Evolutionary conservation across 2,797 vertebrate species (phyloP).

Genomic region (Crypturellus tataupa): DNA sequence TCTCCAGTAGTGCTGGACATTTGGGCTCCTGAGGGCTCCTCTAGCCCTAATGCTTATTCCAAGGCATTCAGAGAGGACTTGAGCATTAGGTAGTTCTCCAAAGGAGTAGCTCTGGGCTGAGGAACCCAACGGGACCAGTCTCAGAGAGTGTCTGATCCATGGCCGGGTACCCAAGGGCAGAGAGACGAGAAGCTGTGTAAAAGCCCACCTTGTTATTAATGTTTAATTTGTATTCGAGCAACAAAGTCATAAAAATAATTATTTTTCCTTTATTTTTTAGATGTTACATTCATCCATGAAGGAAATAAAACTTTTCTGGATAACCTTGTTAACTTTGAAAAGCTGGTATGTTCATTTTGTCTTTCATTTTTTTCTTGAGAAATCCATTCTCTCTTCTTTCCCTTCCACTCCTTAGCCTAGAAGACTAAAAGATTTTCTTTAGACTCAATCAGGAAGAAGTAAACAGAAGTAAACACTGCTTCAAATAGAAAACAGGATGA

Average conservation of each 20-base stretch:
- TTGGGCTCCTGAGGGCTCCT: not conserved
- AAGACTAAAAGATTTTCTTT: not conserved
- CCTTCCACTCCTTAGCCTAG: not conserved
- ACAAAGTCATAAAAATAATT: not conserved
- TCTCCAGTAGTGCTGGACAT: not conserved
- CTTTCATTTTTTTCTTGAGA: not conserved
- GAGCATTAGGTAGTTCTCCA: not conserved
- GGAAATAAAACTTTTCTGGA: slow-evolving; percentile 98
- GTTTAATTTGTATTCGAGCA: not conserved
- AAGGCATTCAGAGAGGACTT: not conserved
- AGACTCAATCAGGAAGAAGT: not conserved
- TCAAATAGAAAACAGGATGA: not conserved
- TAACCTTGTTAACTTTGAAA: slow-evolving; percentile 98
- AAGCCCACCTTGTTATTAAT: too few relatives aligned
- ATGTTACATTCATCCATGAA: slow-evolving; percentile 98
- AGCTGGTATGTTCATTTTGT: slow-evolving; percentile 89
- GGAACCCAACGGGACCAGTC: not conserved
- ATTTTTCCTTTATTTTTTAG: slow-evolving; percentile 72
- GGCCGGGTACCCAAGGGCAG: accelerated
- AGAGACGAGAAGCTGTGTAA: not conserved
- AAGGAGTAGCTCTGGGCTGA: not conserved
- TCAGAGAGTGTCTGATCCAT: accelerated
- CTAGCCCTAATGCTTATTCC: not conserved
- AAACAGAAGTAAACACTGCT: not conserved
- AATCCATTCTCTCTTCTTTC: not conserved